Evolutionary conservation across 1,140 invertebrate genomes (phyloP).

Genomic region (Lerema accius): DNA sequence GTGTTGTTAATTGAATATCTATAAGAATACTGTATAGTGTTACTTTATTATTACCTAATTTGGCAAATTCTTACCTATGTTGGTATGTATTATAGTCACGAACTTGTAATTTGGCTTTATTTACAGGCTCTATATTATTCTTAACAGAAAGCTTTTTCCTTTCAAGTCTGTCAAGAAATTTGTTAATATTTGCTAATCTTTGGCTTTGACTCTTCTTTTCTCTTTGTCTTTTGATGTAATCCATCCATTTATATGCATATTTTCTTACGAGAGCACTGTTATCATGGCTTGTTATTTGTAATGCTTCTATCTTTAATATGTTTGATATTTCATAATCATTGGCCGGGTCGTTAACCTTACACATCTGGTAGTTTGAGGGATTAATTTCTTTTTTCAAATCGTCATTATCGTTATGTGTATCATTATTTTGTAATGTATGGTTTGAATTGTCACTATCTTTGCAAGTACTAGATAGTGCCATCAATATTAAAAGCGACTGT

Average conservation of each 20-base stretch:
- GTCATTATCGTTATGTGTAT: background rate
- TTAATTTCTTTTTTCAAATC: conserved; percentile 11
- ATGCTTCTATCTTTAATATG: conserved; percentile 23
- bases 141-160: conserved; percentile 54
- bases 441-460: conserved; percentile 37
- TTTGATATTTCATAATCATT: background rate
- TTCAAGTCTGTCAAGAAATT: conserved; percentile 70
- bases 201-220: conserved; percentile 48
- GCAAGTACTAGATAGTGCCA: conserved; percentile 51
- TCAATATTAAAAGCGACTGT: conserved; percentile 64
- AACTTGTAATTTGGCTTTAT: conserved; percentile 50
- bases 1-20: too few species aligned
- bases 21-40: too few species aligned
- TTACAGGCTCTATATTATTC: conserved; percentile 36
- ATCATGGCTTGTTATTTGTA: conserved; percentile 29
- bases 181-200: conserved; percentile 57
- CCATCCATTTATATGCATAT: conserved; percentile 58
- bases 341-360: background rate
- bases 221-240: conserved; percentile 42
- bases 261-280: conserved; percentile 52
- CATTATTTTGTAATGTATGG: conserved; percentile 11
- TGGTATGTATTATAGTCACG: conserved; percentile 68
- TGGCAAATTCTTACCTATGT: conserved; percentile 53
- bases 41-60: background rate
- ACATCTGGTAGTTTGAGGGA: background rate